Evolutionary conservation across 1,140 invertebrate species (phyloP).

Genomic region (Drosophila arizonae): DNA sequence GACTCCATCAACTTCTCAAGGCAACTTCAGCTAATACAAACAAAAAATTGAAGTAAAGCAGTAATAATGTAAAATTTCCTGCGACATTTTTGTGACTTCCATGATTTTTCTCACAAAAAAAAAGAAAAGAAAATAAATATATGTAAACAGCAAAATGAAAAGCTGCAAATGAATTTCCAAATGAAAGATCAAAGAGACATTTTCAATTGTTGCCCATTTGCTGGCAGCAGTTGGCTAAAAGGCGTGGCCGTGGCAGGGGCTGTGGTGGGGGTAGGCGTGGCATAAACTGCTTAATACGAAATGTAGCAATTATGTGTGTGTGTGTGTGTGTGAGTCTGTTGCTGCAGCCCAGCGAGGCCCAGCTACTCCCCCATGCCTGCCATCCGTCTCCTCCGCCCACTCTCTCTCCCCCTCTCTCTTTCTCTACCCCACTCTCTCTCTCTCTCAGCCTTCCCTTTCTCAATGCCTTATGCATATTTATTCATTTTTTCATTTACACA

Average conservation of each 20-base stretch:
- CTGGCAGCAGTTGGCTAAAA: slow-evolving; percentile 52
- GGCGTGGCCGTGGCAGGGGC: not conserved
- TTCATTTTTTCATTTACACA: slow-evolving; percentile 78
- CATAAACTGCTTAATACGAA: slow-evolving; percentile 69
- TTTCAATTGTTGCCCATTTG: slow-evolving; percentile 79
- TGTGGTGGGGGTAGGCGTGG: slow-evolving; percentile 7
- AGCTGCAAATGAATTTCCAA: slow-evolving; percentile 67
- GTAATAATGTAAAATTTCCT: too few relatives aligned
- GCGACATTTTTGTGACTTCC: too few relatives aligned
- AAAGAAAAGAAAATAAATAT: not conserved
- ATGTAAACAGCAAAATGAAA: slow-evolving; percentile 17
- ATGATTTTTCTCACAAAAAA: too few relatives aligned
- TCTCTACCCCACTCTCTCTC: not conserved
- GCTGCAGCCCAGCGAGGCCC: not conserved
- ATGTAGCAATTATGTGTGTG: slow-evolving; percentile 72
- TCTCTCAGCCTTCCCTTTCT: not conserved
- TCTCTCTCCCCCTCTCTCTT: not conserved
- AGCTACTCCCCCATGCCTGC: not conserved
- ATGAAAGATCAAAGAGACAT: slow-evolving; percentile 74
- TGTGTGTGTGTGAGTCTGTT: slow-evolving; percentile 47
- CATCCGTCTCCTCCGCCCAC: not conserved
- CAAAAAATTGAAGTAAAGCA: not conserved
- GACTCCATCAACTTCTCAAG: too few relatives aligned
- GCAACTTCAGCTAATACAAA: not conserved
- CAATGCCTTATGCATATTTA: slow-evolving; percentile 60